phyloP scores from a whole-genome alignment of 2,888 invertebrate species.

The Netelia virgata region DNA sequence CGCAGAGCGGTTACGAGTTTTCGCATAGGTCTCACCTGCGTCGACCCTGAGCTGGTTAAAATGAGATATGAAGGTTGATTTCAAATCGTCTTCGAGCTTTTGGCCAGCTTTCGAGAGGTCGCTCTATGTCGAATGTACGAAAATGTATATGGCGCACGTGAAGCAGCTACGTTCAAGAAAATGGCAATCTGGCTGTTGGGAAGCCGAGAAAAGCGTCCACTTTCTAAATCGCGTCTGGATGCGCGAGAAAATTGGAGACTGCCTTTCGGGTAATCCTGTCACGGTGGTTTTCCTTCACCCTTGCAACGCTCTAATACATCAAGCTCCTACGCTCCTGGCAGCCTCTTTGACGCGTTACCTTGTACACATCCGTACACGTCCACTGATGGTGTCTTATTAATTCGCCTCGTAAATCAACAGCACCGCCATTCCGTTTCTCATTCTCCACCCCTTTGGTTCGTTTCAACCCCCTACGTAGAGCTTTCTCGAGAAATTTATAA shows the following conservation, averaged over 20 bases:
- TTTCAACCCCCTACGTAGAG: neutral
- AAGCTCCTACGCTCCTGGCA: constrained; percentile 16
- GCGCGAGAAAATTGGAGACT: constrained; percentile 59
- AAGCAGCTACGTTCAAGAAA: constrained; percentile 23
- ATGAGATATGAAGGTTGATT: neutral
- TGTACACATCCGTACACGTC: constrained; percentile 51
- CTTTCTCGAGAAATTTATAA: neutral
- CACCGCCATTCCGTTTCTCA: constrained; percentile 31
- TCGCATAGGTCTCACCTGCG: neutral
- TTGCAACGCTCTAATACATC: constrained; percentile 44
- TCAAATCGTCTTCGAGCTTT: neutral
- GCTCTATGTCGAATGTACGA: constrained; percentile 8
- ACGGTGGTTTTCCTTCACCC: constrained; percentile 39
- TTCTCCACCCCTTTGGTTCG: constrained; percentile 8
- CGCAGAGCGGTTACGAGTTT: too few relatives aligned
- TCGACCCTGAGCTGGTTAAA: neutral
- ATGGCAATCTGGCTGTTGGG: constrained; percentile 14
- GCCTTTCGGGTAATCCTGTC: constrained; percentile 39
- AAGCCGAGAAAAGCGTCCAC: constrained; percentile 37
- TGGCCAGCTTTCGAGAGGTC: neutral
- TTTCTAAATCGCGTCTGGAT: constrained; percentile 50
- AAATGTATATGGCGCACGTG: constrained; percentile 31
- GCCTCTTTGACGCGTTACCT: constrained; percentile 44
- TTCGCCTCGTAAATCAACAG: constrained; percentile 58
- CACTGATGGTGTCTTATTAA: constrained; percentile 59